Evolutionary conservation across 30 jellyfish, hydroid and myxozoan species (phyloP).

Genomic region (Rhopilema esculentum): DNA sequence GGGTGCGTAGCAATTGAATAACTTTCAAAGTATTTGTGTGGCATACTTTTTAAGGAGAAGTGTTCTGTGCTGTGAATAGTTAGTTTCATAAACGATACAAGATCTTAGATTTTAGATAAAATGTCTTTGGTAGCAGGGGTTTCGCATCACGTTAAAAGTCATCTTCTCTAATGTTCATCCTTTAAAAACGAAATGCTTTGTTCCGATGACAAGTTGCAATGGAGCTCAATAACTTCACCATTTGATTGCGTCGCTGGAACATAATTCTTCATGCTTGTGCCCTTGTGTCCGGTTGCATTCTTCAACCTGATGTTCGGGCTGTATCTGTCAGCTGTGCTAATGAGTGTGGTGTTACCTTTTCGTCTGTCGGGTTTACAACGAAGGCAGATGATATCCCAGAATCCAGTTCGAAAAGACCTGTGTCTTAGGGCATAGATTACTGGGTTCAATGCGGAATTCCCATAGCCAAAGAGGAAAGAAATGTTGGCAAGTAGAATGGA

Average conservation of each 20-base stretch:
- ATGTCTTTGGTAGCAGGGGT: too few species aligned
- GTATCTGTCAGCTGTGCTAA: not conserved
- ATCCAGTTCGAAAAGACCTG: slow-evolving; percentile 75
- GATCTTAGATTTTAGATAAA: too few species aligned
- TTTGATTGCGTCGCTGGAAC: not conserved
- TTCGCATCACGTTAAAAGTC: too few species aligned
- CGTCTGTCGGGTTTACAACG: not conserved
- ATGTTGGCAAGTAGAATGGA: slow-evolving; percentile 60
- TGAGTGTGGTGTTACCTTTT: not conserved
- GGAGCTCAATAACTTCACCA: not conserved
- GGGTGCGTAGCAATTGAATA: too few species aligned
- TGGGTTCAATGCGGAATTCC: slow-evolving; percentile 83
- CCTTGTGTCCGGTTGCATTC: not conserved
- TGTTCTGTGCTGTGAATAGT: too few species aligned
- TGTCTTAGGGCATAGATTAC: slow-evolving; percentile 82
- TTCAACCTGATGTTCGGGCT: slow-evolving; percentile 13
- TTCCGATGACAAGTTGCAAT: not conserved
- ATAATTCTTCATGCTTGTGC: not conserved
- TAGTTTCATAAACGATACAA: too few species aligned
- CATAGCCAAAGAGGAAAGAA: slow-evolving; percentile 74
- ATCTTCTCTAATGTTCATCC: not conserved
- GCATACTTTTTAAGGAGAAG: too few species aligned
- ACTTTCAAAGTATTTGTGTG: too few species aligned
- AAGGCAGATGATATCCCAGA: slow-evolving; percentile 42
- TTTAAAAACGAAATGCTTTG: not conserved